A percentile compares a stretch with the other conserved stretches of the same genome.
Conservation (phyloP, 2,113 vertebrate species). For the Grallaria varia region DNA sequence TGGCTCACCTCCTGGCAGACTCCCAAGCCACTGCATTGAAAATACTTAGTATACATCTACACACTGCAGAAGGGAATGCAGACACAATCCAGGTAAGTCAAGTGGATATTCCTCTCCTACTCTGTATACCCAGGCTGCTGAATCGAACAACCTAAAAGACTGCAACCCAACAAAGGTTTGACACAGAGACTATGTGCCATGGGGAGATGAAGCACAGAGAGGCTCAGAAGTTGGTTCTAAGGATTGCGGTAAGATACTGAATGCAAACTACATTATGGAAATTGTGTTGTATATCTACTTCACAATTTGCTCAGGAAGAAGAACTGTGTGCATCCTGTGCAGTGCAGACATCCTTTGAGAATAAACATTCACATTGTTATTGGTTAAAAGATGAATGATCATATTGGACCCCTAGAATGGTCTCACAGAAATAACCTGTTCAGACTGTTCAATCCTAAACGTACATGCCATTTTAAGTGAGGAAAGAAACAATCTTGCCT, state of each 20-base stretch:
- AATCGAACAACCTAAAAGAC: not conserved
- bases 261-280: not conserved
- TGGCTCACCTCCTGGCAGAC: not conserved
- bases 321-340: not conserved
- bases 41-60: not conserved
- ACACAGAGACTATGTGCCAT: not conserved
- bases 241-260: not conserved
- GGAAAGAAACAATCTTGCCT: constrained; percentile 15
- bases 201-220: not conserved
- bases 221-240: not conserved
- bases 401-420: not conserved
- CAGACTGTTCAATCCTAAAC: not conserved
- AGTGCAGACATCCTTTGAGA: not conserved
- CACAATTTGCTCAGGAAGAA: not conserved
- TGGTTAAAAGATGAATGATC: not conserved
- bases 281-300: not conserved
- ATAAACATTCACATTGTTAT: not conserved
- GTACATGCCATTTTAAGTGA: not conserved
- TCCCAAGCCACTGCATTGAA: not conserved
- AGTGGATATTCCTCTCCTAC: not conserved
- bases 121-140: not conserved
- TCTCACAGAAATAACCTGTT: not conserved
- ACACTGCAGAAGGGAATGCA: not conserved
- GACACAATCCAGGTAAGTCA: not conserved
- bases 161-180: not conserved